phyloP scores from a whole-genome alignment of 2,888 invertebrate species.

The Hydroisotoma schaefferi region DNA sequence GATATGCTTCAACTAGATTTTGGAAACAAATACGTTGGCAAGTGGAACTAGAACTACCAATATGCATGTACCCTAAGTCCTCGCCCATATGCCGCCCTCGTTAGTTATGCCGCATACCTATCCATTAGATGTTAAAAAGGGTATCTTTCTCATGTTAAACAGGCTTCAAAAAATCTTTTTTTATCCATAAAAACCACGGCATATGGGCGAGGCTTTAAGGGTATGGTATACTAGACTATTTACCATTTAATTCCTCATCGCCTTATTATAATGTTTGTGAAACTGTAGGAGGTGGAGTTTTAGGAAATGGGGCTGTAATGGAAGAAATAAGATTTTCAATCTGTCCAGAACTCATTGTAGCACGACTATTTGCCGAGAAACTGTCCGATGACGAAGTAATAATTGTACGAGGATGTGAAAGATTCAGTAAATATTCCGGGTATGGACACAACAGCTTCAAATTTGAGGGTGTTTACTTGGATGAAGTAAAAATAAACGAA shows the following conservation, averaged over 20 bases:
- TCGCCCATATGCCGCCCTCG: no score
- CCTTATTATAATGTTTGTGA: slow-evolving; percentile 51
- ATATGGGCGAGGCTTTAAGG: no score
- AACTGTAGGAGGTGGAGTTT: slow-evolving; percentile 94
- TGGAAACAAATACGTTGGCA: slow-evolving; percentile 65
- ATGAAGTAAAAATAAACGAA: no score
- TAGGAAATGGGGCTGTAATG: slow-evolving; percentile 88
- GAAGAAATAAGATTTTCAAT: slow-evolving; percentile 95
- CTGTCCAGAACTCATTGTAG: slow-evolving; percentile 84
- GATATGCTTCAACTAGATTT: slow-evolving; percentile 90
- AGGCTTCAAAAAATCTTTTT: no score
- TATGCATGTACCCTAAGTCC: not conserved
- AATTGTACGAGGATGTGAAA: slow-evolving; percentile 61
- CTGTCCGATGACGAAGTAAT: slow-evolving; percentile 76
- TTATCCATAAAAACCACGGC: no score
- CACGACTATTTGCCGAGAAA: slow-evolving; percentile 79
- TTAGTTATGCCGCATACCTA: no score
- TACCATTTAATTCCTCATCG: no score
- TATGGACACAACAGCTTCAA: slow-evolving; percentile 54
- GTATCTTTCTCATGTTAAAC: no score
- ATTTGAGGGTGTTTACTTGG: no score
- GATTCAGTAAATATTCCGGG: slow-evolving; percentile 53
- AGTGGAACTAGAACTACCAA: not conserved
- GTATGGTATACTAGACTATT: no score
- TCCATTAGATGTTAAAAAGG: no score